Evolutionary conservation across 2,888 invertebrate species (phyloP), one percentile per base, ranked within the genome.

Genomic region (Selenia dentaria): DNA sequence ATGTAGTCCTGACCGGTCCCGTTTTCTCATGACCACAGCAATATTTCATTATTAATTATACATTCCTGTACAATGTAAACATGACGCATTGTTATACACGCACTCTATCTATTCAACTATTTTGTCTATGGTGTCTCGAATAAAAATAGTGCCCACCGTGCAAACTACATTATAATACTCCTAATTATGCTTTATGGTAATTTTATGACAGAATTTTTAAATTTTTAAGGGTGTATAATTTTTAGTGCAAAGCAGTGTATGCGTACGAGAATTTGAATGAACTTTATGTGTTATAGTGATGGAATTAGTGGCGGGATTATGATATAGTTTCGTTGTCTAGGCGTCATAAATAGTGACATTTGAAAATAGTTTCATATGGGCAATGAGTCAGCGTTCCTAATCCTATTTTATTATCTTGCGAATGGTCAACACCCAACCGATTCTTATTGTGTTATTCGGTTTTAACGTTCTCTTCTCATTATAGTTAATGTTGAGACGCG

Each of bases 61-160:
- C 88, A 89, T 89, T 88, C 89, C 70, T 69, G 59, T 63, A 69
- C 79, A 86, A 88, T 84, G 88, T 90, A 89, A 89, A 90, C 89
- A 90, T 66, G 64, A 63, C 54, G 61, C 67, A 77, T 87, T 87
- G 86, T 72, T 59, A 40, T 42, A 22, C 36, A 39, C 51, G 32
- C 45, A 38, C 49, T 51, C 47, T 52, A 40, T 51, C 28, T 35
- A 41, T 46, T 51, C 65, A 40, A 59, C 59, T 59, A 64, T 64
- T 79, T 79, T 77, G 78, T 81, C 81, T 82, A 83, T 75, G 70
- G 60, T 29, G 43, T 53, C 43, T 57, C 47, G 62, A 67, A 68
- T 64, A 66, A 70, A 69, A 74, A 67, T 61, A 63, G 66, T 79
- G 83, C 79, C 83, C 85, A 83, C 83, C 76, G 67, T 79, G 79